phyloP scores from a whole-genome alignment of 2,888 invertebrate species.

The Andrena haemorrhoa region DNA sequence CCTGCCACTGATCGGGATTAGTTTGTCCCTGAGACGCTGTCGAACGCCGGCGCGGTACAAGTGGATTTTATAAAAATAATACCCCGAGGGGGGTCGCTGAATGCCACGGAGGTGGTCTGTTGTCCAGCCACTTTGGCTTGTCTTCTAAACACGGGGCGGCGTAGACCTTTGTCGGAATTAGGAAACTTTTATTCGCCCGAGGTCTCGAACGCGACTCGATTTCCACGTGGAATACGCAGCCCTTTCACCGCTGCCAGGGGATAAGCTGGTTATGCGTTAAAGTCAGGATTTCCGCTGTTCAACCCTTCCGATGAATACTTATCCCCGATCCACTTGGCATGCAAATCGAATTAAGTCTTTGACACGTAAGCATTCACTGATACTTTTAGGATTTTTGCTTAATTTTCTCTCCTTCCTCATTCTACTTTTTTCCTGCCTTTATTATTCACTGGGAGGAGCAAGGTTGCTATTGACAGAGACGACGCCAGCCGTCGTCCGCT shows the following conservation, averaged over 20 bases:
- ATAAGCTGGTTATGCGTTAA: slow-evolving; percentile 26
- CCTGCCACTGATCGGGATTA: slow-evolving; percentile 62
- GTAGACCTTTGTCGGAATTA: slow-evolving; percentile 78
- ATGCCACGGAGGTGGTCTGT: slow-evolving; percentile 76
- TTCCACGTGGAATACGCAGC: slow-evolving; percentile 36
- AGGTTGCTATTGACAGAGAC: slow-evolving; percentile 11
- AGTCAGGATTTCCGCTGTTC: slow-evolving; percentile 24
- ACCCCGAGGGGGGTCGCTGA: slow-evolving; percentile 51
- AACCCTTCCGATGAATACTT: neutral
- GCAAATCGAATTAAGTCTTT: too few species aligned
- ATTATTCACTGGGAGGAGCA: neutral
- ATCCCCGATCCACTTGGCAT: too few species aligned
- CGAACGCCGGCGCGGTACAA: slow-evolving; percentile 5
- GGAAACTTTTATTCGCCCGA: slow-evolving; percentile 68
- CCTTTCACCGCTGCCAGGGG: neutral
- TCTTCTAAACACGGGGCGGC: slow-evolving; percentile 73
- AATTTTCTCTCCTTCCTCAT: neutral
- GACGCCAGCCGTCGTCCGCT: slow-evolving; percentile 19
- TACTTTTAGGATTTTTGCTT: too few species aligned
- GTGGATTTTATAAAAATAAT: slow-evolving; percentile 63
- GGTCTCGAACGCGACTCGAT: slow-evolving; percentile 56
- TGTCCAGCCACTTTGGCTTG: slow-evolving; percentile 67
- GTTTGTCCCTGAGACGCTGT: neutral
- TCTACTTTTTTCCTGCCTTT: neutral
- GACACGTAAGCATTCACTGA: too few species aligned